Evolutionary conservation across 2,888 invertebrate species (phyloP).

Genomic region (Apeira syringaria): DNA sequence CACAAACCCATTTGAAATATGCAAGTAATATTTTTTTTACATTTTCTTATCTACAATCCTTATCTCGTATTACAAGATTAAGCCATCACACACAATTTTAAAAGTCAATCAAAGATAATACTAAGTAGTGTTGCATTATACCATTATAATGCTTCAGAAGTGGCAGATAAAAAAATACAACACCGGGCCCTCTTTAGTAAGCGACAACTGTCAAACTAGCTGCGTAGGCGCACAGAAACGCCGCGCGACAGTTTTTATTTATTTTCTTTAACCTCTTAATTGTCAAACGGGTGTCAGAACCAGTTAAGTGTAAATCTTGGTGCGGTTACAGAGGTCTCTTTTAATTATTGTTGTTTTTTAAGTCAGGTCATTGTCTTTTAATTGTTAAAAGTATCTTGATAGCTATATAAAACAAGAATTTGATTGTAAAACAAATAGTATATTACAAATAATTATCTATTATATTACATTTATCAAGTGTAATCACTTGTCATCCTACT

Average conservation of each 20-base stretch:
- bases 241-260: constrained; percentile 36
- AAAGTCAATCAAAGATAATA: constrained; percentile 34
- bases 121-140: constrained; percentile 34
- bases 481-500: no score
- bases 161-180: constrained; percentile 44
- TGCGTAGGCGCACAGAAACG: constrained; percentile 64
- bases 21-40: background rate
- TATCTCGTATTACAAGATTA: constrained; percentile 22
- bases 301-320: constrained; percentile 34
- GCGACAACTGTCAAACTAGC: constrained; percentile 56
- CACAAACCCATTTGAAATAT: no score
- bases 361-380: constrained; percentile 25
- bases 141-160: constrained; percentile 34
- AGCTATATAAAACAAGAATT: constrained; percentile 1
- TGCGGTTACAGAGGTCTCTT: constrained; percentile 29
- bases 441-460: no score
- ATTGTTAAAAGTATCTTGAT: constrained; percentile 12
- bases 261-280: constrained; percentile 40
- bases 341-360: constrained; percentile 32
- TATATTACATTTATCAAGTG: no score
- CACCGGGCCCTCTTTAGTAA: constrained; percentile 47
- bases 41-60: background rate
- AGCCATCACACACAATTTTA: constrained; percentile 24
- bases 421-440: no score
- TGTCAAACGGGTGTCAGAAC: constrained; percentile 40